These are phyloP conservation scores for Nesidiocoris tenuis DNA, from an alignment of 2,888 invertebrate species.

Conservation along the genomic window DNA sequence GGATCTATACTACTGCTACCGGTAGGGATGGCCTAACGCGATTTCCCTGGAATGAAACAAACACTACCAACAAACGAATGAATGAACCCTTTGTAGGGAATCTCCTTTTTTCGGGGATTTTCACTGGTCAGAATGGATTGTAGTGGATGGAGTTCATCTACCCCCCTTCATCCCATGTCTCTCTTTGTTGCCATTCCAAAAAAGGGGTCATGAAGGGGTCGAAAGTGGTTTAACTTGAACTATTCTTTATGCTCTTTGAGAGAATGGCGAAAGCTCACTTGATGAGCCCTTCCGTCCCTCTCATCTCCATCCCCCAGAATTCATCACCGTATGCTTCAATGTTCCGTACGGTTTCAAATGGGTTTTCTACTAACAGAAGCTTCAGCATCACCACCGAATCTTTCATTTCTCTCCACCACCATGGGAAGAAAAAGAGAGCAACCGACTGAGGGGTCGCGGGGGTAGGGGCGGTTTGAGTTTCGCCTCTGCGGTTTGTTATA, in stretches of 20 bases:
- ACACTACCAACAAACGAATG: background rate
- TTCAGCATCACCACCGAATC: background rate
- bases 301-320: background rate
- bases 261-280: slow-evolving; percentile 17
- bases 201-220: background rate
- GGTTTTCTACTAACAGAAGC: background rate
- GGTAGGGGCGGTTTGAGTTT: background rate
- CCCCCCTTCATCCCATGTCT: background rate
- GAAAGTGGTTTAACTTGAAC: slow-evolving; percentile 16
- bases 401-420: background rate
- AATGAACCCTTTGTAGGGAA: background rate
- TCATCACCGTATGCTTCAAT: background rate
- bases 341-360: background rate
- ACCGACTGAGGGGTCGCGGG: background rate
- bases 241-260: slow-evolving; percentile 30
- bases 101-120: background rate
- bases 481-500: background rate
- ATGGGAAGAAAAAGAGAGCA: background rate
- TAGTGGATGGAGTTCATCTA: background rate
- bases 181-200: background rate
- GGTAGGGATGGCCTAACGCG: background rate
- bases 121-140: background rate
- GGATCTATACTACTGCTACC: background rate
- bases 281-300: slow-evolving; percentile 14
- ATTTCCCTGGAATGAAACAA: background rate